A percentile compares a stretch with the other conserved stretches of the same genome.
These are phyloP conservation scores for Scotopteryx bipunctaria DNA, from an alignment of 2,888 invertebrate species.

Conservation along the genomic window DNA sequence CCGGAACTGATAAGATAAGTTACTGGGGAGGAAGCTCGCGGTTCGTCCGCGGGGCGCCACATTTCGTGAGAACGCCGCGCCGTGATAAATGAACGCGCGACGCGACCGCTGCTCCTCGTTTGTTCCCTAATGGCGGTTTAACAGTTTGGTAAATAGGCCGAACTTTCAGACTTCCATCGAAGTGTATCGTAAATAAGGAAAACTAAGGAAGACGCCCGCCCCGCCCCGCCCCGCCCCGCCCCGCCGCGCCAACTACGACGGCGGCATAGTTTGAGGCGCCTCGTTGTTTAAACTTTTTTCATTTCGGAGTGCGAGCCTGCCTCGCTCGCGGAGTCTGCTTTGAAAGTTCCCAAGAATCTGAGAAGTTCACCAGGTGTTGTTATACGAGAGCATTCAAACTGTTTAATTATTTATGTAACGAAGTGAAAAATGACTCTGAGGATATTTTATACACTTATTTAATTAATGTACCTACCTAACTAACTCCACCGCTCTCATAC, in stretches of 20 bases:
- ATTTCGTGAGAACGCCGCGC: no score
- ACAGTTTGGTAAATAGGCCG: constrained; percentile 24
- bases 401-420: background rate
- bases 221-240: background rate
- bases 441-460: no score
- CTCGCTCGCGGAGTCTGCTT: background rate
- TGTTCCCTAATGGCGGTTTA: constrained; percentile 23
- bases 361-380: background rate
- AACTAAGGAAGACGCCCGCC: constrained; percentile 23
- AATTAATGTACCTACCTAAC: no score
- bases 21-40: no score
- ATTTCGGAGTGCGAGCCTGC: constrained; percentile 23
- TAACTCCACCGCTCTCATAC: no score
- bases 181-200: constrained; percentile 30
- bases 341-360: constrained; percentile 7
- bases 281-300: constrained; percentile 24
- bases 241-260: background rate
- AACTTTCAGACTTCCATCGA: constrained; percentile 24
- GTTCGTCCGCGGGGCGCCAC: no score
- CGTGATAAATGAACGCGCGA: background rate
- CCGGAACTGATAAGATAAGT: no score
- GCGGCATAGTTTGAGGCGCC: constrained; percentile 19
- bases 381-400: background rate
- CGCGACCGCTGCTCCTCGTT: background rate
- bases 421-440: constrained; percentile 6